Evolutionary conservation across 2,113 vertebrate species (phyloP).

Genomic region (Numida meleagris): DNA sequence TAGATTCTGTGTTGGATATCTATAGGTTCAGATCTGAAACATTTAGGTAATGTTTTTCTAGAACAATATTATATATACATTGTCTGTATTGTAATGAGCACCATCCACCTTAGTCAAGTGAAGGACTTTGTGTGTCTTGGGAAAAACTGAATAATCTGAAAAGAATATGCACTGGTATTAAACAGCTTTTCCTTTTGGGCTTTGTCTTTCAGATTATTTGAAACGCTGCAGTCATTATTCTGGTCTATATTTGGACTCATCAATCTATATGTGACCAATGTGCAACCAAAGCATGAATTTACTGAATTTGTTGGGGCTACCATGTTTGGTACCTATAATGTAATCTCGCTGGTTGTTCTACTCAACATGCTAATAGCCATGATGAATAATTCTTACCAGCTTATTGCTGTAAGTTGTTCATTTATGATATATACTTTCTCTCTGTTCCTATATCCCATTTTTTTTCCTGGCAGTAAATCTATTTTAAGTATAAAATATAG

Average conservation of each 20-base stretch:
- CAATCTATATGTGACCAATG: conserved; percentile 93
- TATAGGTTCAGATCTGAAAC: neutral
- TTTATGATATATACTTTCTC: neutral
- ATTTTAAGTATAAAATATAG: neutral
- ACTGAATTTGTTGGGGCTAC: conserved; percentile 96
- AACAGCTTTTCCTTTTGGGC: neutral
- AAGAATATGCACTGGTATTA: neutral
- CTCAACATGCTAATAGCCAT: conserved; percentile 99
- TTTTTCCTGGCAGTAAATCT: neutral
- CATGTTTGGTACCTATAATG: conserved; percentile 97
- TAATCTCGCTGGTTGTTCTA: conserved; percentile 97
- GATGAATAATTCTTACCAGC: conserved; percentile 99
- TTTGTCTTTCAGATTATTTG: conserved; percentile 87
- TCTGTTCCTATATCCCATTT: neutral
- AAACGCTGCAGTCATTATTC: conserved; percentile 95
- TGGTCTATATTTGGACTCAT: conserved; percentile 99
- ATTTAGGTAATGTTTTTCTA: neutral
- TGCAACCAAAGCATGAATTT: conserved; percentile 88
- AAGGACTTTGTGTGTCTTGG: neutral
- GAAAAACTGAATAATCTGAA: neutral
- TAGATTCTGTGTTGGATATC: neutral
- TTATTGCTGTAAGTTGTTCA: conserved; percentile 90
- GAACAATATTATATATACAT: neutral
- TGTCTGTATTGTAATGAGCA: neutral
- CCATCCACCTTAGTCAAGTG: neutral